These are phyloP conservation scores for Ectobius pallidus DNA, from an alignment of 2,888 invertebrate genomes.

Conservation along the genomic window DNA sequence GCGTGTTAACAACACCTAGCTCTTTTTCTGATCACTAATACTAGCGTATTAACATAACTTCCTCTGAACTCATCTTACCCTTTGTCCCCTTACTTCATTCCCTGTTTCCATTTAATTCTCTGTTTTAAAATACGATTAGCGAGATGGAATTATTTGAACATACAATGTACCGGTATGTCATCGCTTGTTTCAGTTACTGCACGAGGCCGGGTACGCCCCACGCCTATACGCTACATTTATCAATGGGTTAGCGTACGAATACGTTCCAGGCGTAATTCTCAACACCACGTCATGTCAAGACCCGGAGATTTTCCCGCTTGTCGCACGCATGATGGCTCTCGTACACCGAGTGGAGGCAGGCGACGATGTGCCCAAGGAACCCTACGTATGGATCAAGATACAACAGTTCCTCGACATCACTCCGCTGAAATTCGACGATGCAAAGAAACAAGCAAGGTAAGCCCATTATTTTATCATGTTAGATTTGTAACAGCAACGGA, in stretches of 20 bases:
- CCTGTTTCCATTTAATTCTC: no score
- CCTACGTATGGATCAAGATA: conserved; percentile 79
- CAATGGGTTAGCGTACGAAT: conserved; percentile 93
- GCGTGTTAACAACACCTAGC: no score
- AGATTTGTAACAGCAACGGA: no score
- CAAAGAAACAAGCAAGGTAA: conserved; percentile 72
- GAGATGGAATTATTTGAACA: no score
- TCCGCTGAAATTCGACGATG: conserved; percentile 72
- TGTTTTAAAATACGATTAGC: no score
- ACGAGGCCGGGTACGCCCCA: conserved; percentile 80
- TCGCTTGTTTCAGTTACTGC: conserved; percentile 59
- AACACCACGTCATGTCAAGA: conserved; percentile 67
- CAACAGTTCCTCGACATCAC: conserved; percentile 75
- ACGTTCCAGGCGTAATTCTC: conserved; percentile 80
- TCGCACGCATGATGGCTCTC: conserved; percentile 83
- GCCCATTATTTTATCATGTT: no score
- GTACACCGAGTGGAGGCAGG: conserved; percentile 64
- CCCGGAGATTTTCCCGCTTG: conserved; percentile 70
- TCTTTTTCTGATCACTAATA: no score
- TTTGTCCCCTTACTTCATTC: no score
- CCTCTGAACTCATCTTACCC: no score
- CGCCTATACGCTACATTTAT: conserved; percentile 87
- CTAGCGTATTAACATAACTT: no score
- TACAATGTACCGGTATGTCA: no score
- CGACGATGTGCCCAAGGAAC: conserved; percentile 51